Conservation (phyloP, 2,888 invertebrate species). For the Synergus laeviventris region DNA sequence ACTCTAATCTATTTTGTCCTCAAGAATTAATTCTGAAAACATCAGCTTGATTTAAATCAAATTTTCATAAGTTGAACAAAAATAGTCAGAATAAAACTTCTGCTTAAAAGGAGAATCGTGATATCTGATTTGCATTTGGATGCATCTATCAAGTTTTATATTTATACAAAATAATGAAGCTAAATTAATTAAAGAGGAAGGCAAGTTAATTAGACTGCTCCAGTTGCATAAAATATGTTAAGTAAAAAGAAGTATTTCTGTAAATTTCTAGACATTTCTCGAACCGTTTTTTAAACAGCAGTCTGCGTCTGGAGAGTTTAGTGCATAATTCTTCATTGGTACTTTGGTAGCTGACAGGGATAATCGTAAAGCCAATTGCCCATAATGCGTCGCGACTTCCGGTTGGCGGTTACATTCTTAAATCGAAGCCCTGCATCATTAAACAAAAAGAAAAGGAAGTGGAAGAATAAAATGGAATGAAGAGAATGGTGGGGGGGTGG, state of each 20-base stretch:
- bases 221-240: neutral
- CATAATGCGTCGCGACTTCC: neutral
- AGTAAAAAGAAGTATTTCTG: neutral
- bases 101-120: neutral
- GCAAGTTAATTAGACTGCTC: neutral
- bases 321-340: neutral
- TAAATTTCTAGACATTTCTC: neutral
- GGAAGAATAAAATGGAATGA: slow-evolving; percentile 16
- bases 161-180: neutral
- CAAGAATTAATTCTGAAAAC: no score
- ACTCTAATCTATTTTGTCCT: neutral
- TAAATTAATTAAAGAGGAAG: neutral
- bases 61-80: no score
- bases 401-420: neutral
- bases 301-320: neutral
- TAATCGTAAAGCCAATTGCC: slow-evolving; percentile 1
- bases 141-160: neutral
- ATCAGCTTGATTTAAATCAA: no score
- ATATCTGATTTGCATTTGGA: neutral
- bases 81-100: no score
- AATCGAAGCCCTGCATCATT: slow-evolving; percentile 40
- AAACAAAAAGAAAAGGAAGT: slow-evolving; percentile 41
- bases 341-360: neutral
- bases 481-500: neutral
- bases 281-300: neutral